A percentile compares a stretch with the other conserved stretches of the same genome.
phyloP scores from a whole-genome alignment of 2,888 invertebrate genomes.

The Drosophila histrio region DNA sequence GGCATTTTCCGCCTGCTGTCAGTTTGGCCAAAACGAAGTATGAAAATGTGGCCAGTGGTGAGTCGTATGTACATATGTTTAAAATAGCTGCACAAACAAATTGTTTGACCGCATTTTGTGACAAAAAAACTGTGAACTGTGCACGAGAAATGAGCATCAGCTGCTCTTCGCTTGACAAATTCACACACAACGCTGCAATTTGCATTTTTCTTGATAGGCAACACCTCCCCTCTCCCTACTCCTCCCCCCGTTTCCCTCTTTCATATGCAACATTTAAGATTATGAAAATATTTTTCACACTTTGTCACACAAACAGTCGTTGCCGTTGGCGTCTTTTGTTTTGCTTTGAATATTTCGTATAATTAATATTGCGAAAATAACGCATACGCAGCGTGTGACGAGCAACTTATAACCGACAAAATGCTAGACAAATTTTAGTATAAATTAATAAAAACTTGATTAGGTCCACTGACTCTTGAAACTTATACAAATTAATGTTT shows the following conservation, averaged over 20 bases:
- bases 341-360: slow-evolving; percentile 6
- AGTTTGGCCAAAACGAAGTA: slow-evolving; percentile 17
- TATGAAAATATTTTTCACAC: slow-evolving; percentile 79
- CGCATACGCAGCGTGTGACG: slow-evolving; percentile 25
- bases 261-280: slow-evolving; percentile 50
- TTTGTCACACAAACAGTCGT: slow-evolving; percentile 55
- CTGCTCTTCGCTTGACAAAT: slow-evolving; percentile 66
- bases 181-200: slow-evolving; percentile 52
- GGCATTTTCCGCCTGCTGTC: slow-evolving; percentile 6
- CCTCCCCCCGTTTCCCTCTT: not conserved
- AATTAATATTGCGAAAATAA: slow-evolving; percentile 11
- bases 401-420: slow-evolving; percentile 1
- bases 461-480: not conserved
- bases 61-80: slow-evolving; percentile 19
- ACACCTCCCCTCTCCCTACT: too few species aligned
- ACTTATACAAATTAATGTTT: not conserved
- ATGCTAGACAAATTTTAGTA: not conserved
- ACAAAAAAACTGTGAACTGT: slow-evolving; percentile 52
- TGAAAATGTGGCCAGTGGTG: slow-evolving; percentile 24
- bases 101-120: slow-evolving; percentile 73
- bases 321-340: slow-evolving; percentile 34
- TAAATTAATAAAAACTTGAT: slow-evolving; percentile 1
- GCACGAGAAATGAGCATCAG: slow-evolving; percentile 71
- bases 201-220: slow-evolving; percentile 32
- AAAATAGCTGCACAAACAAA: slow-evolving; percentile 73